phyloP scores from a whole-genome alignment of 2,797 vertebrate species.

The Uromys caudimaculatus region DNA sequence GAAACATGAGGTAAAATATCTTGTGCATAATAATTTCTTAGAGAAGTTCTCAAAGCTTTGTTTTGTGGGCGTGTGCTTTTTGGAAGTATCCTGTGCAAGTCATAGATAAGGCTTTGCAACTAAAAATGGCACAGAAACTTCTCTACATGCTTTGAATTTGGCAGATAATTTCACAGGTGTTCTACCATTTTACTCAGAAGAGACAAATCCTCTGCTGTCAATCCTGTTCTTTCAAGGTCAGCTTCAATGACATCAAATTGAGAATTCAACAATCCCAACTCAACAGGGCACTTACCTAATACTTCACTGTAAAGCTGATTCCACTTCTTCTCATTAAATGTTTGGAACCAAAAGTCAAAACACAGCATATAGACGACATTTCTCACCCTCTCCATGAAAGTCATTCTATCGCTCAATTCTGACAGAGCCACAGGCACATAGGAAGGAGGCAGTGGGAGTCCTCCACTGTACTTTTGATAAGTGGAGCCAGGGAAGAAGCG shows the following conservation, averaged over 20 bases:
- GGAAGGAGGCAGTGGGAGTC: constrained; percentile 85
- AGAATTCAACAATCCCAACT: neutral
- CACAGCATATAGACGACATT: constrained; percentile 72
- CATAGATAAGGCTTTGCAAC: neutral
- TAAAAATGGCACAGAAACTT: neutral
- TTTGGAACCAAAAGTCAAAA: constrained; percentile 72
- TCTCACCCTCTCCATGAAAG: constrained; percentile 71
- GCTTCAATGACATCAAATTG: neutral
- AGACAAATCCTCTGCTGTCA: neutral
- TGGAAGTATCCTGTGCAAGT: neutral
- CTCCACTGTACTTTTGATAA: constrained; percentile 83
- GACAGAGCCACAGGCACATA: constrained; percentile 70
- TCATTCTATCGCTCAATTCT: constrained; percentile 71
- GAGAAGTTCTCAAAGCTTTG: neutral
- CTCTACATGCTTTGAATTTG: neutral
- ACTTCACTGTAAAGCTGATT: constrained; percentile 82
- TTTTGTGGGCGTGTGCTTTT: neutral
- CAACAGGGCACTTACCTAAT: constrained; percentile 76
- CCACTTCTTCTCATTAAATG: constrained; percentile 73
- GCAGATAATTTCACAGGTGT: neutral
- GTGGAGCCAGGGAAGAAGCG: constrained; percentile 84
- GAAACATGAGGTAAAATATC: neutral
- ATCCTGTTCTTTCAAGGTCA: neutral
- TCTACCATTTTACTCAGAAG: neutral
- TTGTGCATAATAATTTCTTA: neutral